A percentile compares a stretch with the other conserved stretches of the same genome.
phyloP scores from a whole-genome alignment of 1,140 invertebrate species.

The Euschistus heros region DNA sequence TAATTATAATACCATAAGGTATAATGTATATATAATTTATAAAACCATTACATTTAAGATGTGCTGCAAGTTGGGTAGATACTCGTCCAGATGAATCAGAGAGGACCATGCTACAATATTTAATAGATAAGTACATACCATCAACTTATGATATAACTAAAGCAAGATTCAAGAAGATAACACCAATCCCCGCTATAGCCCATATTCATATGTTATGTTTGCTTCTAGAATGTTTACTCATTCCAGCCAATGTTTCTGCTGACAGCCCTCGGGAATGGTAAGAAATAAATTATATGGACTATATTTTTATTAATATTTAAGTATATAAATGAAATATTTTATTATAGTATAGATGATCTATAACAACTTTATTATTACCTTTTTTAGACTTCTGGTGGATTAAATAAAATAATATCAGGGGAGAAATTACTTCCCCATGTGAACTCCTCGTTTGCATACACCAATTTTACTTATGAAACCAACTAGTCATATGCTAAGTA shows the following conservation, averaged over 20 bases:
- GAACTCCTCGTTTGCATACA: too few relatives aligned
- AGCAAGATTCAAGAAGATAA: slow-evolving; percentile 78
- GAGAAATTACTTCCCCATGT: too few relatives aligned
- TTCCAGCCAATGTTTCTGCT: slow-evolving; percentile 61
- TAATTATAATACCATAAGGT: too few relatives aligned
- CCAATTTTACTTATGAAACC: too few relatives aligned
- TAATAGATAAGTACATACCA: slow-evolving; percentile 95
- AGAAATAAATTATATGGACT: neutral
- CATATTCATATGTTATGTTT: slow-evolving; percentile 85
- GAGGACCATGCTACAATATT: slow-evolving; percentile 67
- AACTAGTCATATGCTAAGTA: too few relatives aligned
- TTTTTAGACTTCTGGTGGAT: too few relatives aligned
- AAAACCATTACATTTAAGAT: slow-evolving; percentile 27
- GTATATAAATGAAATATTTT: too few relatives aligned
- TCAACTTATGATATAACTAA: slow-evolving; percentile 65
- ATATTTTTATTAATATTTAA: too few relatives aligned
- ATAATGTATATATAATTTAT: too few relatives aligned
- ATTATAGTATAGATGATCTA: too few relatives aligned
- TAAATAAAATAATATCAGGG: too few relatives aligned
- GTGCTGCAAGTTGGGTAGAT: slow-evolving; percentile 85
- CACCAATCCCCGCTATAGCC: slow-evolving; percentile 80
- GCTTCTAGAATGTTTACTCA: slow-evolving; percentile 76
- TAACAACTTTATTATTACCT: too few relatives aligned
- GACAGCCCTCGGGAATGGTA: slow-evolving; percentile 82
- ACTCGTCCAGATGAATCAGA: slow-evolving; percentile 56